Conservation (phyloP, 2,888 invertebrate species). For the Drosophila fulvimacula region DNA sequence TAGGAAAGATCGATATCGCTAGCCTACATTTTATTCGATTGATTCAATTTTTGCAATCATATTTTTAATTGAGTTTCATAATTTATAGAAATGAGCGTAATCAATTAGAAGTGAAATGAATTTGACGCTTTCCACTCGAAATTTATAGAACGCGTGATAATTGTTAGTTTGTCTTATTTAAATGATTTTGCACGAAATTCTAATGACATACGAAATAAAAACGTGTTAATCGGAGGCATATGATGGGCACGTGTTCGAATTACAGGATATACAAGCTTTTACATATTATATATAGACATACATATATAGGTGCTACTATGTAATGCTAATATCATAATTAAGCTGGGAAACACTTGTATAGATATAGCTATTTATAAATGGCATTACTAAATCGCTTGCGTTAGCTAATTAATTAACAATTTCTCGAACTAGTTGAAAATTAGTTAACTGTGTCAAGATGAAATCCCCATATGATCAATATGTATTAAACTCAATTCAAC, state of each 20-base stretch:
- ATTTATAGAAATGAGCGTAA: conserved; percentile 24
- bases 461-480: conserved; percentile 20
- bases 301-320: not conserved
- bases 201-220: conserved; percentile 7
- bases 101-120: conserved; percentile 31
- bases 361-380: too few species aligned
- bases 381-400: not conserved
- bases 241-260: conserved; percentile 22
- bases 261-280: conserved; percentile 13
- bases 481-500: not conserved
- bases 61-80: conserved; percentile 14
- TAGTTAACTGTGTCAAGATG: conserved; percentile 8
- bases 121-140: conserved; percentile 2
- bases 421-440: not conserved
- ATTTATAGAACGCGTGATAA: conserved; percentile 12
- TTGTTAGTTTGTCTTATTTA: conserved; percentile 19
- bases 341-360: not conserved
- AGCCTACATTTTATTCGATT: conserved; percentile 13
- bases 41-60: conserved; percentile 1
- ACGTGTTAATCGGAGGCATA: conserved; percentile 42
- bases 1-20: not conserved
- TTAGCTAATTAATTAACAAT: conserved; percentile 6
- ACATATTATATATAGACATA: not conserved
- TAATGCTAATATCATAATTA: not conserved
- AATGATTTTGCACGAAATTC: conserved; percentile 37